Conservation (phyloP, 1,140 invertebrate species). For the Zaprionus vittiger region DNA sequence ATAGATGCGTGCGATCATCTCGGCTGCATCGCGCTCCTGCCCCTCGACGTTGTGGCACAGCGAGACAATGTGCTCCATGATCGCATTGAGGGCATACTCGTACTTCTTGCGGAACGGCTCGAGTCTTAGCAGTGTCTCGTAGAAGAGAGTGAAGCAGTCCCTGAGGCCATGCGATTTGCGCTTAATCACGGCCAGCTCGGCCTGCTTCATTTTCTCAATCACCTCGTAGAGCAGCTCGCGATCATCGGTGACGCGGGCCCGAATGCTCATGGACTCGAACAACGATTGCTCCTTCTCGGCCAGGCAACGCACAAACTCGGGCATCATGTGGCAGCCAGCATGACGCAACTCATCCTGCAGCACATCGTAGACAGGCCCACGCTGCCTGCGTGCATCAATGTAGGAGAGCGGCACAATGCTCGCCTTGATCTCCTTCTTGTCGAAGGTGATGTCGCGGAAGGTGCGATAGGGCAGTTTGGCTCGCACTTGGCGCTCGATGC, state of each 20-base stretch:
- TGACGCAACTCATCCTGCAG: conserved; percentile 61
- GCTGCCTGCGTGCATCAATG: conserved; percentile 46
- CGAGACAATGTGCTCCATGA: conserved; percentile 65
- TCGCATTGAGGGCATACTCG: conserved; percentile 54
- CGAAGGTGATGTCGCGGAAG: conserved; percentile 67
- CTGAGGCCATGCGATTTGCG: conserved; percentile 46
- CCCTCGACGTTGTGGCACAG: conserved; percentile 59
- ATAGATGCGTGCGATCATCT: conserved; percentile 71
- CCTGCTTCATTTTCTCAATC: conserved; percentile 55
- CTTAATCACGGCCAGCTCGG: conserved; percentile 49
- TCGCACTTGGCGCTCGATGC: conserved; percentile 50
- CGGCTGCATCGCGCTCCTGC: conserved; percentile 56
- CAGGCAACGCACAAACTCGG: conserved; percentile 61
- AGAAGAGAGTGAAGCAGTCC: conserved; percentile 55
- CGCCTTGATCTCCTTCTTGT: conserved; percentile 49
- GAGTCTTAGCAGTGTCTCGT: conserved; percentile 56
- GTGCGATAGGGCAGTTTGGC: conserved; percentile 61
- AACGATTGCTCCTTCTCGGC: conserved; percentile 63
- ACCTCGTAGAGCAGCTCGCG: conserved; percentile 50
- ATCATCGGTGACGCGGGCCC: conserved; percentile 57
- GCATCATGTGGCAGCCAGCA: conserved; percentile 55
- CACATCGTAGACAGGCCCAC: conserved; percentile 58
- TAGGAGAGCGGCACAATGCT: conserved; percentile 41
- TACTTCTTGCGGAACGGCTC: conserved; percentile 62
- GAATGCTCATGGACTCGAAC: conserved; percentile 58